A percentile compares a stretch with the other conserved stretches of the same genome.
Conservation (phyloP, 2,113 vertebrate species). For the Calyptommatus sinebrachiatus region DNA sequence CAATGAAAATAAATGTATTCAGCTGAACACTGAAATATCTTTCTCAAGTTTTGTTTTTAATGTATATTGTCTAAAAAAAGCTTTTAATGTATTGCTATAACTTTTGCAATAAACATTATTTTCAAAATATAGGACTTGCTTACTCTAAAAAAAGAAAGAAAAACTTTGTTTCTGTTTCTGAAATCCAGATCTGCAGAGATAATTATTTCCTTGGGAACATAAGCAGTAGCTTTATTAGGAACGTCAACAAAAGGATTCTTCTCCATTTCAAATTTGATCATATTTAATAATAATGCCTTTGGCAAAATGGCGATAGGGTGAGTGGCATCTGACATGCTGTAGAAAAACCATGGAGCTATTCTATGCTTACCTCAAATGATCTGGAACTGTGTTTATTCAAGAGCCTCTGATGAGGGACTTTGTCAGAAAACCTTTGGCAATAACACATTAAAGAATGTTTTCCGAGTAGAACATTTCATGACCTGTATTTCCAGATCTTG, state of each 20-base stretch:
- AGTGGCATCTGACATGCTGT: too few relatives aligned
- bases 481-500: not conserved
- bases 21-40: not conserved
- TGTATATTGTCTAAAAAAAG: slow-evolving; percentile 20
- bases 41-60: not conserved
- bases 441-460: not conserved
- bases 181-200: too few relatives aligned
- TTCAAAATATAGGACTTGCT: not conserved
- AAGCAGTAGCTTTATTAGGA: not conserved
- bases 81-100: slow-evolving; percentile 16
- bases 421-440: not conserved
- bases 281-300: too few relatives aligned
- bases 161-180: not conserved
- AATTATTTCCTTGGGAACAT: not conserved
- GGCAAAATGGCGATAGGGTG: too few relatives aligned
- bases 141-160: not conserved
- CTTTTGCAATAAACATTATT: slow-evolving; percentile 61
- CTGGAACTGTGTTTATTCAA: too few relatives aligned
- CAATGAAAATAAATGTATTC: not conserved
- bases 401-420: too few relatives aligned
- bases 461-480: not conserved
- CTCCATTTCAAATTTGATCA: too few relatives aligned
- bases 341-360: too few relatives aligned
- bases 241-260: not conserved
- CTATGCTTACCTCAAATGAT: too few relatives aligned